Evolutionary conservation across 2,113 vertebrate genomes (phyloP).

Genomic region (Phalacrocorax pelagicus): DNA sequence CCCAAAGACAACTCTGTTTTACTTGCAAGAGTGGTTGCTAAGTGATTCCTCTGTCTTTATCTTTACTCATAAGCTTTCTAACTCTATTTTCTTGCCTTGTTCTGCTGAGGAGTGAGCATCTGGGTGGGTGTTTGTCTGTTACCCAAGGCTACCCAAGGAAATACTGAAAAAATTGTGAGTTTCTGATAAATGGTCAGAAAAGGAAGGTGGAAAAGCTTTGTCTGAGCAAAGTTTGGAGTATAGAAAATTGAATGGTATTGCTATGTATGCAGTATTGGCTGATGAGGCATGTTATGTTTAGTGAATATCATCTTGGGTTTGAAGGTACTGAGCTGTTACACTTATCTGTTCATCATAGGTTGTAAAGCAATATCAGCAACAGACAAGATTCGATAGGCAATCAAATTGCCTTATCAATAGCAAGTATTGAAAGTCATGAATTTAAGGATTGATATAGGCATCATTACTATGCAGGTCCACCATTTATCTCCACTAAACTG

Average conservation of each 20-base stretch:
- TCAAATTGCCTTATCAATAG: background rate
- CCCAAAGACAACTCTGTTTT: background rate
- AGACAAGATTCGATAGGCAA: background rate
- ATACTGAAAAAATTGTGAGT: background rate
- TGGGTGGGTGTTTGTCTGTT: background rate
- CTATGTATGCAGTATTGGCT: background rate
- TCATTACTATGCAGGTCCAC: too few relatives aligned
- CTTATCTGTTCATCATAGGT: background rate
- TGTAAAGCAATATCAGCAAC: background rate
- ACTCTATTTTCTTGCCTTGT: background rate
- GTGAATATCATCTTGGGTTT: background rate
- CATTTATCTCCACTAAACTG: background rate
- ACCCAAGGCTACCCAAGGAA: background rate
- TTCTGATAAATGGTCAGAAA: background rate
- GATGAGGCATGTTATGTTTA: background rate
- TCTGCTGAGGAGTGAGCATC: background rate
- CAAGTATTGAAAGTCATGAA: background rate
- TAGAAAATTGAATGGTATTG: background rate
- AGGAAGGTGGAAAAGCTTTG: background rate
- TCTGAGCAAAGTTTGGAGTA: background rate
- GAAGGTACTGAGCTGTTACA: background rate
- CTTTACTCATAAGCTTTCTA: background rate
- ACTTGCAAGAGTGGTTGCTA: fast-evolving
- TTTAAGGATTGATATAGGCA: background rate
- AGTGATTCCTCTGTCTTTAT: background rate